These are phyloP conservation scores for Cremastobaeus sp. DNA, from an alignment of 2,888 invertebrate species.

Conservation along the genomic window DNA sequence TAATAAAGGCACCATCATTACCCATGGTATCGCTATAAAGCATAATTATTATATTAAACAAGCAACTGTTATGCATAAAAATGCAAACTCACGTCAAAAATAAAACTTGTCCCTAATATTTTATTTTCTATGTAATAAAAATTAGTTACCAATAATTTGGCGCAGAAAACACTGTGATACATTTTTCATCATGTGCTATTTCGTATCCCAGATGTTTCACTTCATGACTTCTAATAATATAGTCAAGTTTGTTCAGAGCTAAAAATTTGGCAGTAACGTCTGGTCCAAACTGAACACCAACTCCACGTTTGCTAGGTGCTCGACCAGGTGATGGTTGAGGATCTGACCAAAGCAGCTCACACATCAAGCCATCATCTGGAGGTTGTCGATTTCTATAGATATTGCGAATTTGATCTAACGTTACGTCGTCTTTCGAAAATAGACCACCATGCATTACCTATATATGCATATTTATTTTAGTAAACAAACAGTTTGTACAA, in stretches of 20 bases:
- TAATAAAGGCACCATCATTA: constrained; percentile 98
- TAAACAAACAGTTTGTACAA: background rate
- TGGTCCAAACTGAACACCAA: constrained; percentile 99
- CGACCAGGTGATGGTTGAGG: constrained; percentile 94
- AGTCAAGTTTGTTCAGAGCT: constrained; percentile 91
- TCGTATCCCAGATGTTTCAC: constrained; percentile 98
- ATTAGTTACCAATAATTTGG: constrained; percentile 96
- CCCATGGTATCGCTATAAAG: constrained; percentile 95
- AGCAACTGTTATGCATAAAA: background rate
- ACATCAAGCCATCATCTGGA: constrained; percentile 97
- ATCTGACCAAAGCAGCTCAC: constrained; percentile 99
- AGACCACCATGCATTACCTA: constrained; percentile 98
- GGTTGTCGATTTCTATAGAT: constrained; percentile 97
- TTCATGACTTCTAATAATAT: constrained; percentile 97
- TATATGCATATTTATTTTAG: background rate
- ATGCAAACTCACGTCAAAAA: too few species aligned
- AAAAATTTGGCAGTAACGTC: constrained; percentile 95
- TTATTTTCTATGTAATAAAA: background rate
- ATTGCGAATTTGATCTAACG: constrained; percentile 92
- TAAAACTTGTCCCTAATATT: too few species aligned
- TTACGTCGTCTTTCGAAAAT: constrained; percentile 95
- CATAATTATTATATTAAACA: background rate
- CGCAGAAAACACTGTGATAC: constrained; percentile 99
- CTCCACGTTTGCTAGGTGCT: constrained; percentile 96
- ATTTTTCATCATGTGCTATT: constrained; percentile 94